Base-by-base conservation (phyloP, 2,797 vertebrate genomes). In the Helicolenus hilgendorfi region DNA sequence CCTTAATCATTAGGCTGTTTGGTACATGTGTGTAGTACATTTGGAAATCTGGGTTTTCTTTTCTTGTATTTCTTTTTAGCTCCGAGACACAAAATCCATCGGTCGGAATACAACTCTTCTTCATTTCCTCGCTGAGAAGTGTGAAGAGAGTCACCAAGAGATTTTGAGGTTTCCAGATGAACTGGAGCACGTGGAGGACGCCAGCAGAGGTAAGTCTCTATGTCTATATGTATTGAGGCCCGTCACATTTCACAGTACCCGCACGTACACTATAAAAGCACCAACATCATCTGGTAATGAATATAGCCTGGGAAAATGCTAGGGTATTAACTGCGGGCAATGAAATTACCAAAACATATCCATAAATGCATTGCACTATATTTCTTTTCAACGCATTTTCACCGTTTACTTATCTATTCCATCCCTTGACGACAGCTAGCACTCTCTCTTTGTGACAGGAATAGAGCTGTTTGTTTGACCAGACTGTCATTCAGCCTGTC, bases 81-180 rank as follows among this genome's bases (percentile, higher is more conserved):
- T 99, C 36, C 96, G 98, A 95, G 99, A 99, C 95, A 99, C 99
- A 35, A 99, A 99, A 93, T 99, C 99, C 58, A 87, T 97, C 68
- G 94, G 98, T 94, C 98, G 99, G 84, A 98, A 98, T 90, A 98
- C 98, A 75, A 99, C 99, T 0, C 96, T 99, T 31, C 87, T 99
- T 83, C 98, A 99, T 96, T 99, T 99, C 91, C 95, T 99, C 94
- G 98, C 98, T 29, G 98, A 99, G 84, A 97, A 98, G 84, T 99
- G 98, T 94, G 98, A 99, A 91, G 98, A 99, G 80, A 96, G 90
- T 80, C 88, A 98, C 87, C 79, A 92, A 0, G 98, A 98, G 63
- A 98, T 99, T 78, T 82, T 99, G 85, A 98, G 98, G 92, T 99
- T 99, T 89, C 98, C 98, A 3, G 98, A 99, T 9, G 99, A 99